Conservation (phyloP, 1,140 invertebrate species). For the Lucilia sericata region DNA sequence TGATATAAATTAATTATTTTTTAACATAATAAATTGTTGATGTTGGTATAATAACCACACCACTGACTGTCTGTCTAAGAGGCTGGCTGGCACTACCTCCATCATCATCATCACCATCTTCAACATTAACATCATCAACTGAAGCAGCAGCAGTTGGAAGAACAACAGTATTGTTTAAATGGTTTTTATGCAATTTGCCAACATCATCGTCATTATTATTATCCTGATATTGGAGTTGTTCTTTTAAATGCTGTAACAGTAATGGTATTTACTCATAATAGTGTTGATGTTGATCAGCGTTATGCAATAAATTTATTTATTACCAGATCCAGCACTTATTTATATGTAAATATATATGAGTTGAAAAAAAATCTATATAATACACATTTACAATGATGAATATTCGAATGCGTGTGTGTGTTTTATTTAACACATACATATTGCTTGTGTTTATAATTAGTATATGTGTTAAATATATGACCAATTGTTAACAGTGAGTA, state of each 20-base stretch:
- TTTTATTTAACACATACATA: not conserved
- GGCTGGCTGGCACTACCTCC: not conserved
- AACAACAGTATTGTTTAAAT: not conserved
- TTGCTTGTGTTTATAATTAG: not conserved
- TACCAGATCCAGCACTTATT: not conserved
- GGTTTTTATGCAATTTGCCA: not conserved
- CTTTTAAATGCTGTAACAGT: not conserved
- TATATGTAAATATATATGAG: not conserved
- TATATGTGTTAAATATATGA: no score
- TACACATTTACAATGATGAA: not conserved
- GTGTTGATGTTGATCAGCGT: not conserved
- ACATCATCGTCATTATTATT: not conserved
- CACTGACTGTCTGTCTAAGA: no score
- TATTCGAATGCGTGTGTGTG: not conserved
- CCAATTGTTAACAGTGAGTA: not conserved
- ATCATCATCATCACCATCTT: not conserved
- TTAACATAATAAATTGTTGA: slow-evolving; percentile 36
- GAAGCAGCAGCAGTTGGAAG: not conserved
- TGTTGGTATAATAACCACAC: slow-evolving; percentile 3
- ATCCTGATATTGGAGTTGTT: not conserved
- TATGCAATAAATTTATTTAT: slow-evolving; percentile 7
- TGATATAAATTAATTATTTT: slow-evolving; percentile 42
- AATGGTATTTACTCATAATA: not conserved
- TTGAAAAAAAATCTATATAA: not conserved
- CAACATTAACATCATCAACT: not conserved